Evolutionary conservation across 2,797 vertebrate species (phyloP), one percentile per base, ranked within the genome.

Genomic region (Astyanax mexicanus): DNA sequence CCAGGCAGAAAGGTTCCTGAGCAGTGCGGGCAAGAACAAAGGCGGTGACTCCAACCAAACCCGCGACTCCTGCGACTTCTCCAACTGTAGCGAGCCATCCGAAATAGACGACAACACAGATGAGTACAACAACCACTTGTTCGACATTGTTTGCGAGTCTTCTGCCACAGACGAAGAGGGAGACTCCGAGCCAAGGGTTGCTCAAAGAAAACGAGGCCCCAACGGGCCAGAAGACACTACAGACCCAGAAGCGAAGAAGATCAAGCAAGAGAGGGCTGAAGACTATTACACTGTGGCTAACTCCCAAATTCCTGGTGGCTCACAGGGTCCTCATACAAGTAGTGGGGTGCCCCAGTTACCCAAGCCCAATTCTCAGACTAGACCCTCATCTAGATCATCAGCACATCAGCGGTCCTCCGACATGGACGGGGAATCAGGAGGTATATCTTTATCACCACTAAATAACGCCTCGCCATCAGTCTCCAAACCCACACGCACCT

Each of bases 91-190:
- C 0, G 95, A 97, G 75, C 94, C 92, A 0, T 95, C 96, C 0
- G 95, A 96, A 69, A 88, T 92, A 25, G 94, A 94, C 0, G 95
- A 96, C 73, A 88, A 91, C 0, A 81, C 90, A 5, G 95, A 96
- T 84, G 95, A 96, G 80, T 95, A 95, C 0, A 94, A 94, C 78
- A 90, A 89, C 81, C 93, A 89, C 6, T 90, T 95, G 73, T 96
- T 96, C 0, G 95, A 96, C 80, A 95, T 95, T 67, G 92, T 94
- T 19, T 96, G 95, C 0, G 95, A 97, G 79, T 96, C 95, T 5
- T 96, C 96, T 0, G 94, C 93, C 57, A 96, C 95, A 0, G 96
- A 96, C 0, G 96, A 96, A 60, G 95, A 96, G 19, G 94, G 89
- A 0, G 95, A 95, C 83, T 95, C 94, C 0, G 95, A 96, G 85